Percentiles rank a stretch among this genome's conserved stretches.
Evolutionary conservation across 2,797 vertebrate species (phyloP).

Genomic region (Graptemys geographica): DNA sequence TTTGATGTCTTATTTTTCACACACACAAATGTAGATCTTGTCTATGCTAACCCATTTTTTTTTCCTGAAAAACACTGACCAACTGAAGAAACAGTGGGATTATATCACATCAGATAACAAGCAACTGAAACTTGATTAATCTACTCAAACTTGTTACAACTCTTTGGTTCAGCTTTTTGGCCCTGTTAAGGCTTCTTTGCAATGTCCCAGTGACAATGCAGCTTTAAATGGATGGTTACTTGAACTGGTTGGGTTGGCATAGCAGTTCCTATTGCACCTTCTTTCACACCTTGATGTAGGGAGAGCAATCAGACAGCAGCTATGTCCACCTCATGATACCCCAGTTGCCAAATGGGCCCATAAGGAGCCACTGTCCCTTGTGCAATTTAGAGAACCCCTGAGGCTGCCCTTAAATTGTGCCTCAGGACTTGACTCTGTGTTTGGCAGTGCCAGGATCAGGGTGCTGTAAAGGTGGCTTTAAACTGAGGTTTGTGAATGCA

Average conservation of each 20-base stretch:
- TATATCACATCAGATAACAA: not conserved
- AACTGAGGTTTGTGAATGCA: not conserved
- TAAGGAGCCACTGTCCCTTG: not conserved
- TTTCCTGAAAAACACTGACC: not conserved
- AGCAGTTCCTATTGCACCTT: not conserved
- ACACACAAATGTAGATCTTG: not conserved
- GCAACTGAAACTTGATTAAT: not conserved
- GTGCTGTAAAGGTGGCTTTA: not conserved
- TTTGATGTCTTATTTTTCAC: not conserved
- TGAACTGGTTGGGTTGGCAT: not conserved
- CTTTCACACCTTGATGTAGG: not conserved
- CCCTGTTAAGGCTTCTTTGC: not conserved
- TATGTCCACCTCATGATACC: not conserved
- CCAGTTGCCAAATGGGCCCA: not conserved
- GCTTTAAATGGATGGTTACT: not conserved
- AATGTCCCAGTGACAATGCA: not conserved
- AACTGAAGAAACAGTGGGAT: not conserved
- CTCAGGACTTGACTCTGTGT: not conserved
- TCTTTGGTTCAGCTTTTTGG: not conserved
- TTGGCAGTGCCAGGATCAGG: not conserved
- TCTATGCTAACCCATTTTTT: not conserved
- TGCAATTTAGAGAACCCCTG: not conserved
- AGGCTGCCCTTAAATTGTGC: fast-evolving
- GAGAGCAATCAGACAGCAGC: not conserved
- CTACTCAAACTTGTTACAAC: not conserved